Conservation (phyloP, 2,888 invertebrate species). For the Volucella zonaria region DNA sequence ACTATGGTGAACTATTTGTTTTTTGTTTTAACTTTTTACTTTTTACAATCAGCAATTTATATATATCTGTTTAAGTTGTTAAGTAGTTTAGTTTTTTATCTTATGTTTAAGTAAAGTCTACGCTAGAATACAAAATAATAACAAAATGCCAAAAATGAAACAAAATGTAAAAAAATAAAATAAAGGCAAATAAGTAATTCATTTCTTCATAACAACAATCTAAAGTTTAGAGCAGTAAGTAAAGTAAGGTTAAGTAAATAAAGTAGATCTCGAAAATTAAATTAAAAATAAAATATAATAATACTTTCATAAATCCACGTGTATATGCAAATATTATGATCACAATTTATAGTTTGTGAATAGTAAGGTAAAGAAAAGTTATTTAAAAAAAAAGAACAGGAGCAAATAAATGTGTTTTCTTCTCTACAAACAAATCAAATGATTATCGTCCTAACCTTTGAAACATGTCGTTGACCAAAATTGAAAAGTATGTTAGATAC, state of each 20-base stretch:
- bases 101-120: conserved; percentile 46
- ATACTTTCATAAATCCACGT: conserved; percentile 61
- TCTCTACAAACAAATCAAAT: conserved; percentile 9
- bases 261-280: conserved; percentile 22
- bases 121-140: conserved; percentile 26
- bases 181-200: conserved; percentile 32
- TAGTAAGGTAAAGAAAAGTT: conserved; percentile 2
- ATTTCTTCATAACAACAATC: conserved; percentile 35
- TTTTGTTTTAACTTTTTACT: conserved; percentile 3
- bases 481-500: not conserved
- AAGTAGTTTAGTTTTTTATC: conserved; percentile 27
- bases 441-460: conserved; percentile 1
- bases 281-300: conserved; percentile 54
- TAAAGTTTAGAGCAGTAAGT: not conserved
- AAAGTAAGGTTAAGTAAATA: conserved; percentile 22
- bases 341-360: conserved; percentile 16
- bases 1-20: conserved; percentile 12
- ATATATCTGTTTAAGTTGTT: conserved; percentile 24
- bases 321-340: conserved; percentile 17
- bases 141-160: conserved; percentile 13
- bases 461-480: not conserved
- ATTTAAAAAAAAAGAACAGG: not conserved
- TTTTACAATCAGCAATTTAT: conserved; percentile 27
- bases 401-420: not conserved
- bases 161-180: conserved; percentile 36